phyloP scores from a whole-genome alignment of 2,888 invertebrate genomes.

The Cabera pusaria region DNA sequence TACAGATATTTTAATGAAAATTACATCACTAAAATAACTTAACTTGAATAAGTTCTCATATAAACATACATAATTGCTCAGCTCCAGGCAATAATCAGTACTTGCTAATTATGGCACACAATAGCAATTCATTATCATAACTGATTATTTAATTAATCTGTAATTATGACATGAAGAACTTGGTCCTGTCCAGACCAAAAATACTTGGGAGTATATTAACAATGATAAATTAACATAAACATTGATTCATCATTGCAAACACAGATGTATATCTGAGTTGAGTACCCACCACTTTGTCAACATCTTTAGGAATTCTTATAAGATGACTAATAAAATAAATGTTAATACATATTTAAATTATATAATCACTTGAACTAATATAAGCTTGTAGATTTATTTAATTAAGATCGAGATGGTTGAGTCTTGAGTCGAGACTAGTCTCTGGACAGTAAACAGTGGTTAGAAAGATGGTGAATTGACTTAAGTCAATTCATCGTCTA shows the following conservation, averaged over 20 bases:
- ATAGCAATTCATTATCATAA: conserved; percentile 37
- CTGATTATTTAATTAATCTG: conserved; percentile 42
- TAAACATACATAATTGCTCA: too few species aligned
- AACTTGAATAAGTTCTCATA: too few species aligned
- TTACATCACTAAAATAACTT: too few species aligned
- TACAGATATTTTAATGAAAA: too few species aligned
- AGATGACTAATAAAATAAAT: conserved; percentile 43
- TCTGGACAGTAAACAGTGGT: too few species aligned
- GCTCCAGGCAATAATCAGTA: conserved; percentile 30
- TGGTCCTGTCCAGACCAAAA: conserved; percentile 33
- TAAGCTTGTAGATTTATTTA: too few species aligned
- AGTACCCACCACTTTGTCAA: conserved; percentile 33
- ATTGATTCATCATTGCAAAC: conserved; percentile 52
- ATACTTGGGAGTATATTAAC: conserved; percentile 31
- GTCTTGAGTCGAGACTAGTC: too few species aligned
- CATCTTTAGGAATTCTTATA: conserved; percentile 37
- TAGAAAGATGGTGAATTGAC: too few species aligned
- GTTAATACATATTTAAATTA: conserved; percentile 9
- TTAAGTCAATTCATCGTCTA: too few species aligned
- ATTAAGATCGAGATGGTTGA: too few species aligned
- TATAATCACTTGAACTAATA: conserved; percentile 43
- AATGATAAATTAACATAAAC: conserved; percentile 55
- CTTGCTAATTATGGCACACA: conserved; percentile 14
- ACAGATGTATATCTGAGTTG: conserved; percentile 57
- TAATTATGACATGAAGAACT: conserved; percentile 37